phyloP scores from a whole-genome alignment of 2,888 invertebrate species.

The Campoplex nolae region DNA sequence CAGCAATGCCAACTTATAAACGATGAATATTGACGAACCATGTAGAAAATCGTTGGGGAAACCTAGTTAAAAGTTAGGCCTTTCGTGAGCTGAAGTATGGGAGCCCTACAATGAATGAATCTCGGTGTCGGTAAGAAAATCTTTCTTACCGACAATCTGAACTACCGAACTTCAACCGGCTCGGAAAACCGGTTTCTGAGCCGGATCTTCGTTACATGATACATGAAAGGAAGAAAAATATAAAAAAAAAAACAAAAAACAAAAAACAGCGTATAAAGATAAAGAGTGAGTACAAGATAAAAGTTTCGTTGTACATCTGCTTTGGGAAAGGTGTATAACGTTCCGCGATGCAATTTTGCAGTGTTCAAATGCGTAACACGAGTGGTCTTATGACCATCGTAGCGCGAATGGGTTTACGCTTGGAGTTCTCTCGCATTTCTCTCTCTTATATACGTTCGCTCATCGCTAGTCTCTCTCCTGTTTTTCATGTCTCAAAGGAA shows the following conservation, averaged over 20 bases:
- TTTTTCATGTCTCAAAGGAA: constrained; percentile 57
- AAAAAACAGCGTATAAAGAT: constrained; percentile 34
- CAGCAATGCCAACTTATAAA: too few species aligned
- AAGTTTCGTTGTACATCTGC: constrained; percentile 62
- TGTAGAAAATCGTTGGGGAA: background rate
- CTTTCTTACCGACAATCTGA: too few species aligned
- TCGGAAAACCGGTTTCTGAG: constrained; percentile 44
- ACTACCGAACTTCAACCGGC: background rate
- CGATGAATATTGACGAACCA: background rate
- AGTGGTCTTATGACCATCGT: constrained; percentile 54
- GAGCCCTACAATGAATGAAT: too few species aligned
- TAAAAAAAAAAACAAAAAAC: background rate
- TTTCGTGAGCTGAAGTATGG: too few species aligned
- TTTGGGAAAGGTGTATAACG: constrained; percentile 32
- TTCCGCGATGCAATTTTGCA: constrained; percentile 53
- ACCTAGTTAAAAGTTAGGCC: too few species aligned
- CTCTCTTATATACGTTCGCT: constrained; percentile 17
- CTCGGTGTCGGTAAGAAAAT: too few species aligned
- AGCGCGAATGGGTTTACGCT: constrained; percentile 56
- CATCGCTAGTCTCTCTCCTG: constrained; percentile 18
- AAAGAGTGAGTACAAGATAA: constrained; percentile 42
- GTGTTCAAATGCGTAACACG: constrained; percentile 66
- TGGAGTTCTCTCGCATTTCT: constrained; percentile 64
- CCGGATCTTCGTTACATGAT: constrained; percentile 20
- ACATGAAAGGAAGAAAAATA: constrained; percentile 1